Conservation (phyloP, 2,888 invertebrate genomes). For the Branchellion lobata region DNA sequence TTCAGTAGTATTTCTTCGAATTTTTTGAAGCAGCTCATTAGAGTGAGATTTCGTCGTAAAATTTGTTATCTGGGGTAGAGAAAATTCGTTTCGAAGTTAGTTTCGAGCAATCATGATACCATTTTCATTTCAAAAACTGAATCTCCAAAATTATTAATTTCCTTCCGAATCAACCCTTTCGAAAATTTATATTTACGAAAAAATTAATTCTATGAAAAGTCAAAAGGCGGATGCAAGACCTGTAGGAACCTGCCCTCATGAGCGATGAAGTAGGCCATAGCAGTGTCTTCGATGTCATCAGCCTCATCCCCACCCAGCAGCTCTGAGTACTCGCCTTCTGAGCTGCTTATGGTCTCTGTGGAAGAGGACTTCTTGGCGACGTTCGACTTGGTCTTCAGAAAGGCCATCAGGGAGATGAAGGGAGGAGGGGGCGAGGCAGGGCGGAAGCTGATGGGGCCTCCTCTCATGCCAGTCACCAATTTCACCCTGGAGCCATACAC, state of each 20-base stretch:
- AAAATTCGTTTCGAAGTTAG: no score
- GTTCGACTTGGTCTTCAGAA: background rate
- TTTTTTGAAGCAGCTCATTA: no score
- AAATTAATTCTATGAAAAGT: no score
- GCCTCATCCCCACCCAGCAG: background rate
- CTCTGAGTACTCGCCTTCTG: background rate
- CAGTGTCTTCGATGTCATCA: background rate
- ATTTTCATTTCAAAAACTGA: no score
- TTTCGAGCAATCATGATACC: no score
- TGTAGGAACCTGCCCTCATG: slow-evolving; percentile 21
- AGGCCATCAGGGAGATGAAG: slow-evolving; percentile 2
- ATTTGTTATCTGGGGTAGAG: no score
- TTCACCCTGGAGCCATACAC: slow-evolving; percentile 6
- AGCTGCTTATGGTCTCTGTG: background rate
- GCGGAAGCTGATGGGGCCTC: slow-evolving; percentile 32
- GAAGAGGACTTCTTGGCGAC: background rate
- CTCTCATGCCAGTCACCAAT: slow-evolving; percentile 32
- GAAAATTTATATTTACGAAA: background rate
- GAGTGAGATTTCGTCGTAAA: no score
- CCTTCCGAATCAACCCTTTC: background rate
- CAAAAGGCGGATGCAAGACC: no score
- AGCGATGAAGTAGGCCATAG: slow-evolving; percentile 27
- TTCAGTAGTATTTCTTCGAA: background rate
- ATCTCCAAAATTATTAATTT: background rate
- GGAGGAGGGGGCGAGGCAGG: slow-evolving; percentile 8